A percentile compares a stretch with the other conserved stretches of the same genome.
phyloP scores from a whole-genome alignment of 2,888 invertebrate genomes.

The Leuctra nigra region DNA sequence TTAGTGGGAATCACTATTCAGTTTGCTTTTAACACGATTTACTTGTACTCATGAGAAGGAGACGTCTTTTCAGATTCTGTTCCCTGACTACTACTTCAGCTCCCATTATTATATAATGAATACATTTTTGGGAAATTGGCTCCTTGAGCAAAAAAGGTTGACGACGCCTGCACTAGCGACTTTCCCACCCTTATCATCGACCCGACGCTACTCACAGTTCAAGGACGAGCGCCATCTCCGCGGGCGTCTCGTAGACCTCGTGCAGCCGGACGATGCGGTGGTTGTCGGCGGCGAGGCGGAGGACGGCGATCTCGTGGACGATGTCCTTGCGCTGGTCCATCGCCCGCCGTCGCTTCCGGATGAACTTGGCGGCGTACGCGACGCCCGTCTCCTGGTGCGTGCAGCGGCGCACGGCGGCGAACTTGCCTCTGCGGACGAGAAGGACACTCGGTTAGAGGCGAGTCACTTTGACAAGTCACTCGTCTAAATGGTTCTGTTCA shows the following conservation, averaged over 20 bases:
- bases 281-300: slow-evolving; percentile 76
- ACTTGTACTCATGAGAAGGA: no score
- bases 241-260: slow-evolving; percentile 70
- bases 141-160: no score
- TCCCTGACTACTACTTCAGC: no score
- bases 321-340: slow-evolving; percentile 82
- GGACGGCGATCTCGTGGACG: slow-evolving; percentile 88
- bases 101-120: no score
- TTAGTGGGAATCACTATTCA: no score
- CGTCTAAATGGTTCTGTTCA: neutral
- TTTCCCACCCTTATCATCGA: no score
- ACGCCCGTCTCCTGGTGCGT: slow-evolving; percentile 78
- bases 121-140: no score
- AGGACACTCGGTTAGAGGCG: neutral
- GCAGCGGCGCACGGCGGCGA: slow-evolving; percentile 90
- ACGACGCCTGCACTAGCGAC: no score
- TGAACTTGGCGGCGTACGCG: slow-evolving; percentile 94
- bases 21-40: no score
- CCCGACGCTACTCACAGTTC: slow-evolving; percentile 88
- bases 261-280: slow-evolving; percentile 83
- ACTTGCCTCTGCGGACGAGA: slow-evolving; percentile 83
- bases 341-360: slow-evolving; percentile 83
- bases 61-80: no score
- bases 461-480: neutral
- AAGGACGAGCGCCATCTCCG: slow-evolving; percentile 74